Conservation (phyloP, 1,140 invertebrate species). For the fruit fly (Drosophila melanogaster) region Release_6_plus_ISO1_MT NC_004354.4:4577501-4578000, state of each 20-base stretch:
- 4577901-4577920: neutral
- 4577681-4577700: slow-evolving; percentile 4
- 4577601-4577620: slow-evolving; percentile 2
- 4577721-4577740: neutral
- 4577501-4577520: slow-evolving; percentile 65
- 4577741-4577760: slow-evolving; percentile 36
- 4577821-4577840: slow-evolving; percentile 77
- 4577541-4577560: slow-evolving; percentile 45
- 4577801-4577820: slow-evolving; percentile 42
- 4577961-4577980: slow-evolving; percentile 72
- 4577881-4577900: slow-evolving; percentile 11
- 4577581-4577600: slow-evolving; percentile 63
- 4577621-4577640: slow-evolving; percentile 36
- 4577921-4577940: slow-evolving; percentile 45
- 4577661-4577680: slow-evolving; percentile 52
- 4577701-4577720: slow-evolving; percentile 15
- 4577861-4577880: slow-evolving; percentile 62
- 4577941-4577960: slow-evolving; percentile 75
- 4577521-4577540: slow-evolving; percentile 74
- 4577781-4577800: slow-evolving; percentile 63
- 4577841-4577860: slow-evolving; percentile 76
- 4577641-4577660: slow-evolving; percentile 36
- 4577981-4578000: slow-evolving; percentile 16
- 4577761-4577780: slow-evolving; percentile 42
- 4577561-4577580: slow-evolving; percentile 55